Percentiles rank a stretch among this genome's conserved stretches.
Conservation (phyloP, 30 jellyfish, hydroid and myxozoan genomes). For the Catostylus mosaicus region DNA sequence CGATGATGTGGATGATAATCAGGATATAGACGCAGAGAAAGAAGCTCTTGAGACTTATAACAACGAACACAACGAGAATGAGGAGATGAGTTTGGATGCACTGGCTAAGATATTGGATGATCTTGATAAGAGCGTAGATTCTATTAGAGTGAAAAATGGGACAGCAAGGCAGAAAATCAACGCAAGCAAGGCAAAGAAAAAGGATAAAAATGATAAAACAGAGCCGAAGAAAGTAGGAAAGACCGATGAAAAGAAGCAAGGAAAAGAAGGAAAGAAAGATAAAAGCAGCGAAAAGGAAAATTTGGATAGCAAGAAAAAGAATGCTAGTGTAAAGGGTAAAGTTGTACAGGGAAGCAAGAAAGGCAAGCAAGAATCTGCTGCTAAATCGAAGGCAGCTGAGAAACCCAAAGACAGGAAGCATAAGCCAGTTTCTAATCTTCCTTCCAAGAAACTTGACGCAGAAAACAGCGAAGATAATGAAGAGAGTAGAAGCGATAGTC, state of each 20-base stretch:
- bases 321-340: background rate
- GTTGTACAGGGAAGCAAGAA: background rate
- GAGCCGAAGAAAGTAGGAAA: background rate
- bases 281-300: background rate
- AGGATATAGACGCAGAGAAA: slow-evolving; percentile 41
- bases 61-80: slow-evolving; percentile 29
- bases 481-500: background rate
- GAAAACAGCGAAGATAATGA: background rate
- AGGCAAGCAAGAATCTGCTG: background rate
- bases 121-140: slow-evolving; percentile 63
- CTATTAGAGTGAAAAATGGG: slow-evolving; percentile 22
- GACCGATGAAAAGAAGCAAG: background rate
- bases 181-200: slow-evolving; percentile 6
- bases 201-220: background rate
- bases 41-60: slow-evolving; percentile 49
- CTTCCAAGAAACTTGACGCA: background rate
- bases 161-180: background rate
- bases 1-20: slow-evolving; percentile 16
- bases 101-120: slow-evolving; percentile 73
- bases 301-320: background rate
- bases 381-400: background rate
- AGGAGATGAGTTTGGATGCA: slow-evolving; percentile 69
- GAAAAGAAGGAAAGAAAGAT: background rate
- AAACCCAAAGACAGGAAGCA: background rate
- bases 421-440: background rate